phyloP scores from a whole-genome alignment of 2,888 invertebrate species.

The Dorcus hopei region DNA sequence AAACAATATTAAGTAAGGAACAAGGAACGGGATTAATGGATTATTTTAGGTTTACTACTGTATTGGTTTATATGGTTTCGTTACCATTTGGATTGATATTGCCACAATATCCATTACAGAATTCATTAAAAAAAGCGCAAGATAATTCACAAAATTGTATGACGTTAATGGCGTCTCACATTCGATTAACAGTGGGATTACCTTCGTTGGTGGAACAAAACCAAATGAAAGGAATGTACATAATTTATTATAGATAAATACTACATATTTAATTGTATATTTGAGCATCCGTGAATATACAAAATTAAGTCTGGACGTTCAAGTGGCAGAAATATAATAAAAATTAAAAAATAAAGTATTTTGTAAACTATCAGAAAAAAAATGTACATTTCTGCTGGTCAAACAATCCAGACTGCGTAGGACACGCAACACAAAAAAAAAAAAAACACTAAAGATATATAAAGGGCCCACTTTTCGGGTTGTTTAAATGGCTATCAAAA shows the following conservation, averaged over 20 bases:
- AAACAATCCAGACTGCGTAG: slow-evolving; percentile 48
- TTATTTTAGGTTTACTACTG: too few species aligned
- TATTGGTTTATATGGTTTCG: too few species aligned
- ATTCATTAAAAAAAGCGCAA: too few species aligned
- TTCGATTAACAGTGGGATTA: too few species aligned
- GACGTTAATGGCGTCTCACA: too few species aligned
- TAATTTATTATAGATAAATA: slow-evolving; percentile 51
- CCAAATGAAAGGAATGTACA: slow-evolving; percentile 37
- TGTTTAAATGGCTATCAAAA: slow-evolving; percentile 47
- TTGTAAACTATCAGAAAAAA: slow-evolving; percentile 23
- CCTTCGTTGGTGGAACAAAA: not conserved
- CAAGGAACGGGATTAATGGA: too few species aligned
- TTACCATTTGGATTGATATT: too few species aligned
- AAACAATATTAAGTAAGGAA: too few species aligned
- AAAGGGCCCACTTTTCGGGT: slow-evolving; percentile 32
- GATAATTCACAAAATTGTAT: too few species aligned
- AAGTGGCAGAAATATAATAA: slow-evolving; percentile 49
- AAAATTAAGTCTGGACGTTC: slow-evolving; percentile 49
- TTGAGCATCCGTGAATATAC: slow-evolving; percentile 53
- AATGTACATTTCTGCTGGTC: slow-evolving; percentile 47
- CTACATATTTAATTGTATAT: slow-evolving; percentile 49
- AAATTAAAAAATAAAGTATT: slow-evolving; percentile 8
- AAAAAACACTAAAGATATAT: slow-evolving; percentile 28
- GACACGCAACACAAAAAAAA: slow-evolving; percentile 46
- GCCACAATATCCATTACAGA: too few species aligned